Base-by-base conservation (phyloP, 2,113 vertebrate genomes). In the Oreochromis aureus region DNA sequence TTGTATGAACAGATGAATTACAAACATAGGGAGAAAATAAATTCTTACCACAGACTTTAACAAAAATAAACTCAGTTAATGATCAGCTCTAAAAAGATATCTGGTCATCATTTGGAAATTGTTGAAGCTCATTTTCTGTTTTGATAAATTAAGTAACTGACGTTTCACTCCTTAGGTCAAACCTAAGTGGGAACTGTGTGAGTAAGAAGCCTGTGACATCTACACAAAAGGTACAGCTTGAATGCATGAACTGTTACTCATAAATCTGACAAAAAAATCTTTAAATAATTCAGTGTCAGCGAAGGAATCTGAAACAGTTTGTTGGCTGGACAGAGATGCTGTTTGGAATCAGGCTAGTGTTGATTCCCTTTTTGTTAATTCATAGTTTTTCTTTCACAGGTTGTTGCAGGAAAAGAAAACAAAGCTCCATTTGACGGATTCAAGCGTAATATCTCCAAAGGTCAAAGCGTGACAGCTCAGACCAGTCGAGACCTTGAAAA, bases 341-440 rank as follows among this genome's bases (percentile, higher is more conserved):
- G 69, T 73, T 24, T 73, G 39, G 41, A 73, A 46, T 46, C 41
- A 46, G 3, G 69, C 22, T 27, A 27, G 5, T 48, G 44, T 48
- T 48, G 24, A 48, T 58, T 12, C 18, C 18, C 10, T 32, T 63
- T 30, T 27, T 54, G 10, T 69, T 54, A 7, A 73, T 46, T 73
- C 13, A 0, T 36, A 24, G 15, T 16, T 76, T 84, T 89, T 4
- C 85, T 86, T 79, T 86, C 11, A 55, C 87, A 96, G 95, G 51
- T 61, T 58, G 18, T 32, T 48, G 66, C 5, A 3, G 95, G 76
- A 46, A 97, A 97, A 78, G 96, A 97, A 78, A 96, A 96, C 79
- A 66, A 81, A 24, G 53, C 30, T 51, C 83, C 87, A 19, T 34
- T 53, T 7, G 54, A 66, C 3, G 58, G 12, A 41, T n/a, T 54